These are phyloP conservation scores for Pyrocephalus nanus DNA, from an alignment of 2,797 vertebrate species.

Conservation along the genomic window DNA sequence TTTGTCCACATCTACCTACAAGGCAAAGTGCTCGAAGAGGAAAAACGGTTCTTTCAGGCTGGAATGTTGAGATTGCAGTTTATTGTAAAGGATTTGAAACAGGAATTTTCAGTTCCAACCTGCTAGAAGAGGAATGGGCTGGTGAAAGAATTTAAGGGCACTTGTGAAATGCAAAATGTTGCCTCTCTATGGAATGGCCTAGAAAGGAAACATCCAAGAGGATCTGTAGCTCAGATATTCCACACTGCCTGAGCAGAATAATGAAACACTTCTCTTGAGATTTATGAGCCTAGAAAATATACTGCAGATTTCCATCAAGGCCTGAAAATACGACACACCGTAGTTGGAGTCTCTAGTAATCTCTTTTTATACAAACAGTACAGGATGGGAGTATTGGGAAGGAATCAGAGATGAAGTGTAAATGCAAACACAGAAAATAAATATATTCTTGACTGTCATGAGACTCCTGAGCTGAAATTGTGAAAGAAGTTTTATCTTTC, in stretches of 20 bases:
- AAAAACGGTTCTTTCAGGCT: conserved; percentile 58
- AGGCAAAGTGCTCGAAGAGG: conserved; percentile 28
- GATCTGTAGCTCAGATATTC: conserved; percentile 72
- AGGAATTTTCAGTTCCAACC: conserved; percentile 63
- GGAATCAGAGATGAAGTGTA: conserved; percentile 12
- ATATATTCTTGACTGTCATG: neutral
- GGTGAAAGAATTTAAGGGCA: conserved; percentile 71
- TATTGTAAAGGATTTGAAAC: conserved; percentile 37
- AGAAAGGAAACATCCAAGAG: conserved; percentile 64
- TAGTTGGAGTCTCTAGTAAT: neutral
- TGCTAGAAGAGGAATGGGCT: conserved; percentile 64
- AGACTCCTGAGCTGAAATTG: neutral
- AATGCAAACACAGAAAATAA: neutral
- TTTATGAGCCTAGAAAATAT: conserved; percentile 73
- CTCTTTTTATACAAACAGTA: neutral
- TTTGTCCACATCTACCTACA: conserved; percentile 45
- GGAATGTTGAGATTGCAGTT: conserved; percentile 47
- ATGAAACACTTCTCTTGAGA: conserved; percentile 79
- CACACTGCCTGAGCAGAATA: conserved; percentile 66
- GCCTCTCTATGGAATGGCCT: conserved; percentile 52
- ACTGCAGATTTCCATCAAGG: conserved; percentile 65
- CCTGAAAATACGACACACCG: conserved; percentile 22
- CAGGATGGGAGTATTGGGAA: neutral
- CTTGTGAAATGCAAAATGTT: conserved; percentile 67
- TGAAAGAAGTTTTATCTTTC: neutral